phyloP scores from a whole-genome alignment of 2,888 invertebrate species.

The Platycheirus rosarum region DNA sequence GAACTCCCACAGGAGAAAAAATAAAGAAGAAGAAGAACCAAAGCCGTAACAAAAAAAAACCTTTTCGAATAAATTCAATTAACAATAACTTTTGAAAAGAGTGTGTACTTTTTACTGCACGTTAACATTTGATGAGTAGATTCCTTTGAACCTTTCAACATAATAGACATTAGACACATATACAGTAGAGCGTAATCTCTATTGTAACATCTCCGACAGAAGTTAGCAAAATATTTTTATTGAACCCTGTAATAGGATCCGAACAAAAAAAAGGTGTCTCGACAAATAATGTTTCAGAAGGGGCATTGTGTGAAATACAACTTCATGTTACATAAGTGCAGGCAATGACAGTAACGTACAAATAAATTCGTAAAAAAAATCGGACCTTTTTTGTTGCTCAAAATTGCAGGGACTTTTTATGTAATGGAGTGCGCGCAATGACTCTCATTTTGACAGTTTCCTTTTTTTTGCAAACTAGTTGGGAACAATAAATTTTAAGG shows the following conservation, averaged over 20 bases:
- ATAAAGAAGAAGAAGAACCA: slow-evolving; percentile 4
- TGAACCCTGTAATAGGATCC: slow-evolving; percentile 69
- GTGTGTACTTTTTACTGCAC: slow-evolving; percentile 55
- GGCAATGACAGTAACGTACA: slow-evolving; percentile 48
- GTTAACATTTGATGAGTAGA: slow-evolving; percentile 51
- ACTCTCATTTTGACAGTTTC: slow-evolving; percentile 61
- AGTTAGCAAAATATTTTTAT: slow-evolving; percentile 74
- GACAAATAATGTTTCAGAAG: slow-evolving; percentile 30
- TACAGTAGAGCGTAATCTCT: slow-evolving; percentile 55
- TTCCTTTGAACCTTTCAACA: slow-evolving; percentile 45
- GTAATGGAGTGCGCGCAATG: slow-evolving; percentile 62
- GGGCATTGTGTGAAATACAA: slow-evolving; percentile 33
- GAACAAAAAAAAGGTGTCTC: slow-evolving; percentile 61
- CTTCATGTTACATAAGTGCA: slow-evolving; percentile 16
- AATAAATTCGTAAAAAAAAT: slow-evolving; percentile 59
- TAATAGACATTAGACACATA: slow-evolving; percentile 44
- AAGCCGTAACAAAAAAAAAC: background rate
- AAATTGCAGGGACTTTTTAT: slow-evolving; percentile 53
- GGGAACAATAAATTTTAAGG: slow-evolving; percentile 33
- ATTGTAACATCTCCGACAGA: slow-evolving; percentile 71
- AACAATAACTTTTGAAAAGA: slow-evolving; percentile 30
- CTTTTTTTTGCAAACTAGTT: slow-evolving; percentile 53
- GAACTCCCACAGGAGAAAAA: slow-evolving; percentile 36
- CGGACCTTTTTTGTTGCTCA: slow-evolving; percentile 20
- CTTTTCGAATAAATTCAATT: slow-evolving; percentile 58